Base-by-base conservation (phyloP, 2,797 vertebrate genomes). In the Poecilia velifera region DNA sequence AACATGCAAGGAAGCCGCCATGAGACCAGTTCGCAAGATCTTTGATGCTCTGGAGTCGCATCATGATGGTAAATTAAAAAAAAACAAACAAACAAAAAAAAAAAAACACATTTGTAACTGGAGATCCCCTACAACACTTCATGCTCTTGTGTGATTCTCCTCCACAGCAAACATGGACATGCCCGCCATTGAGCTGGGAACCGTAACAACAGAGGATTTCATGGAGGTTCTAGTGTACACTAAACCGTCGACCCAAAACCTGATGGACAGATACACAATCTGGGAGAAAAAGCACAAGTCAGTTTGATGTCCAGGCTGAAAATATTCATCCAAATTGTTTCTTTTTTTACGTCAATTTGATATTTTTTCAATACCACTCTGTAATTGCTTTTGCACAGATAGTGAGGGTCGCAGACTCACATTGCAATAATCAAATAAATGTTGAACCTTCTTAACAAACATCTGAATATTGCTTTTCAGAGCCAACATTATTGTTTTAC, bases 1-100 rank as follows among this genome's bases (percentile, higher is more conserved):
- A 1, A 97, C 97, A 55, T 99, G 98, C 95, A 99, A 97, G 83
- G 98, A 99, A 80, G 96, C 98, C 1, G 97, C 98, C 36, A 99
- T 99, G 98, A 96, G 97, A 84, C 97, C 97, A 0, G 95, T 98
- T 82, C 96, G 98, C 79, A 99, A 98, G 91, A 97, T 99, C 82
- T 97, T 99, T 57, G 90, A 94, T 6, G 94, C 96, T 5, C 96
- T 99, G 72, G 98, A 99, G 94, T 97, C 94, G 41, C 95, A 97
- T 68, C 92, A 93, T 78, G 87, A 95, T 74, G 97, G 98, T 99
- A 96, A 73, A 90, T 78, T 6, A 3, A 75, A 71, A 41, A 12
- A 41, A 12, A 74, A 70, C 31, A 36, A 4, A 45, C 39, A 39
- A 6, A 41, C 39, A 41, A 6, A 6, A 6, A 4, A 0, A 28